Percentiles rank a stretch among this genome's conserved stretches.
Evolutionary conservation across 2,113 vertebrate species (phyloP).

Genomic region (Chlamydotis undulata): DNA sequence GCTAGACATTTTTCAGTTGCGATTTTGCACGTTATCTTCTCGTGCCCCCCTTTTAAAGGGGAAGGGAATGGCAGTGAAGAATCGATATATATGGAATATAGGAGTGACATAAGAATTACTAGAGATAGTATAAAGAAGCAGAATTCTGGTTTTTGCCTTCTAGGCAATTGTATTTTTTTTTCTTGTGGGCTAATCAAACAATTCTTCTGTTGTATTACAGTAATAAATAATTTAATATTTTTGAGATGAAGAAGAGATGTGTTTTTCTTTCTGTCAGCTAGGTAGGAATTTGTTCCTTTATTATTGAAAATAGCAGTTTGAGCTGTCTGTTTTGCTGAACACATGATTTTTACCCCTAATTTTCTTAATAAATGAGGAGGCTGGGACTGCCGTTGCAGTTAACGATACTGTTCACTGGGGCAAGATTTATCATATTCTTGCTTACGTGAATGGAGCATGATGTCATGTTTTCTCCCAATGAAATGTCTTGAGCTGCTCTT

Average conservation of each 20-base stretch:
- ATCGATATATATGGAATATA: not conserved
- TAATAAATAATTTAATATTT: slow-evolving; percentile 19
- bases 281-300: not conserved
- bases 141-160: not conserved
- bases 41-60: slow-evolving; percentile 55
- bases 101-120: not conserved
- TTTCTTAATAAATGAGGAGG: not conserved
- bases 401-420: not conserved
- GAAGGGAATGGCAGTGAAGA: slow-evolving; percentile 24
- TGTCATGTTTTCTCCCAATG: slow-evolving; percentile 28
- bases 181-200: not conserved
- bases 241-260: not conserved
- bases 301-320: not conserved
- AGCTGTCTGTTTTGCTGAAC: not conserved
- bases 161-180: not conserved
- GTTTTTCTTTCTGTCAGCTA: not conserved
- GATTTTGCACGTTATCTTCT: slow-evolving; percentile 67
- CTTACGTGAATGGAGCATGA: slow-evolving; percentile 27
- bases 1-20: slow-evolving; percentile 68
- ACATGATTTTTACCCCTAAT: not conserved
- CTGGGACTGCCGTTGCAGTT: not conserved
- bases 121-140: not conserved
- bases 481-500: not conserved
- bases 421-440: slow-evolving; percentile 7
- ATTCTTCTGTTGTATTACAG: not conserved